These are phyloP conservation scores for Ectemnius lituratus DNA, from an alignment of 2,888 invertebrate genomes.

Conservation along the genomic window DNA sequence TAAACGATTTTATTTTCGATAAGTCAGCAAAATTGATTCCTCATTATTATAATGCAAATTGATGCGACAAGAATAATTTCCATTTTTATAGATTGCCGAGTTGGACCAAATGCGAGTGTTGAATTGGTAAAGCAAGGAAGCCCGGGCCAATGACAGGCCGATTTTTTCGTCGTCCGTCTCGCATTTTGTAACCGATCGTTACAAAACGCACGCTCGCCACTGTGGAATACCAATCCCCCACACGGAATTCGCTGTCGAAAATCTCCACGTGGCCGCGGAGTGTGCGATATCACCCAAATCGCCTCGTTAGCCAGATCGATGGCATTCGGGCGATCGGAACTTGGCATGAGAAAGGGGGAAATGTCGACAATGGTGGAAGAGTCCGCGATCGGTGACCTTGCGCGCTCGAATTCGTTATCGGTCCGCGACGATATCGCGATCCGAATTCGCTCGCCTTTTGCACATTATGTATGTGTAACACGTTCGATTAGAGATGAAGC, in stretches of 20 bases:
- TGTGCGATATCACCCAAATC: no score
- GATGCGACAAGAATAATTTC: no score
- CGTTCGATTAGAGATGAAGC: conserved; percentile 46
- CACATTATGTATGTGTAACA: conserved; percentile 44
- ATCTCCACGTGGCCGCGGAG: neutral
- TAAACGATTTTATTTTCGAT: no score
- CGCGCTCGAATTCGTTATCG: neutral
- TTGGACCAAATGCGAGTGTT: no score
- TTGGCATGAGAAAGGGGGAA: conserved; percentile 5
- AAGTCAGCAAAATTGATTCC: no score
- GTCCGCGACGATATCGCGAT: neutral
- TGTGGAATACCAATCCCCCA: conserved; percentile 61
- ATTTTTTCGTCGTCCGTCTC: conserved; percentile 14
- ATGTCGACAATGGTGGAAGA: conserved; percentile 14
- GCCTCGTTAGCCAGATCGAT: no score
- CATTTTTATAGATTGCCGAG: no score
- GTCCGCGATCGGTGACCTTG: neutral
- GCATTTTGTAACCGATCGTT: conserved; percentile 54
- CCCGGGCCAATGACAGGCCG: neutral
- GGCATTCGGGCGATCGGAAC: neutral
- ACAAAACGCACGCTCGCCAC: conserved; percentile 33
- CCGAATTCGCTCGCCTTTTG: conserved; percentile 16
- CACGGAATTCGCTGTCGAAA: conserved; percentile 2
- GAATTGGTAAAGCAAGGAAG: no score
- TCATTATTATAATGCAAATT: no score